Percentiles rank a stretch among this genome's conserved stretches.
phyloP scores from a whole-genome alignment of 2,888 invertebrate species.

The Erannis defoliaria region DNA sequence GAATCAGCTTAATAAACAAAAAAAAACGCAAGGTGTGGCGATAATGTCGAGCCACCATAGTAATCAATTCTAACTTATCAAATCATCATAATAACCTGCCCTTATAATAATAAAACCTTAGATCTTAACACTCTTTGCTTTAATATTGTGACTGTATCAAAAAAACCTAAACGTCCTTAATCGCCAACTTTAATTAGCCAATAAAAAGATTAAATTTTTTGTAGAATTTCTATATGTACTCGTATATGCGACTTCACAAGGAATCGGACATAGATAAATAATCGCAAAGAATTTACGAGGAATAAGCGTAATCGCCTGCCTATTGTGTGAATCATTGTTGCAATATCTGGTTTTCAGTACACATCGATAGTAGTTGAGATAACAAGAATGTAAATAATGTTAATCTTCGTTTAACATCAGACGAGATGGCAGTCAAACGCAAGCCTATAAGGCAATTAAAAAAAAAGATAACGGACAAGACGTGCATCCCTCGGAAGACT shows the following conservation, averaged over 20 bases:
- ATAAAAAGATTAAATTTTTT: background rate
- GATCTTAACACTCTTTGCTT: background rate
- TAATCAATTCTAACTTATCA: constrained; percentile 1
- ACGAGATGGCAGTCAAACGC: too few relatives aligned
- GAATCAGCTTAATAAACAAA: constrained; percentile 1
- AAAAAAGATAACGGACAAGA: background rate
- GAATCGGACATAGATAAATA: constrained; percentile 1
- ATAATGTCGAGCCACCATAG: background rate
- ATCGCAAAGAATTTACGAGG: background rate
- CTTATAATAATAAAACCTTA: background rate
- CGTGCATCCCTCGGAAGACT: background rate
- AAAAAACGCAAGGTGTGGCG: background rate
- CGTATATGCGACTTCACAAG: background rate
- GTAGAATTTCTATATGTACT: background rate
- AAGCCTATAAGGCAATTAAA: too few relatives aligned
- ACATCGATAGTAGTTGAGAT: constrained; percentile 21
- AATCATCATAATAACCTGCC: background rate
- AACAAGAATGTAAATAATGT: too few relatives aligned
- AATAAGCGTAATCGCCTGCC: constrained; percentile 1
- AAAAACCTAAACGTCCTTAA: background rate
- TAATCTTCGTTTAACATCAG: too few relatives aligned
- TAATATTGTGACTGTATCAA: background rate
- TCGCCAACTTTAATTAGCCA: background rate
- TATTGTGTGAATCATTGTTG: constrained; percentile 17
- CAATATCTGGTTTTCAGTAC: constrained; percentile 7